A percentile compares a stretch with the other conserved stretches of the same genome.
Conservation (phyloP, 2,113 vertebrate genomes). For the Sciurus niger region DNA sequence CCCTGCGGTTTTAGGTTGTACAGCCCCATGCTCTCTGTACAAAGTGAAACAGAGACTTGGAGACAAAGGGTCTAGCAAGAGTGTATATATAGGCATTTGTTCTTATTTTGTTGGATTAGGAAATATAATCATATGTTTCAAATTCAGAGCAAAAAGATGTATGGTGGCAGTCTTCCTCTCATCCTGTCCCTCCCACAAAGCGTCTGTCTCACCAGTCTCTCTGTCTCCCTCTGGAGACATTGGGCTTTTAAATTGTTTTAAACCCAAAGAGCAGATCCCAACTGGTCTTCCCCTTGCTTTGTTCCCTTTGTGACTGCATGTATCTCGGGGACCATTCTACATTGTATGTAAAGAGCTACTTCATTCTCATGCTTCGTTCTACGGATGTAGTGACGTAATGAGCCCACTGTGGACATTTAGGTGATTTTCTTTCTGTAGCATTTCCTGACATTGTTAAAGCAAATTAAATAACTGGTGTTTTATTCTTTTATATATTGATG, state of each 20-base stretch:
- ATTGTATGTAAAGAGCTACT: fast-evolving
- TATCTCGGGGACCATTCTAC: background rate
- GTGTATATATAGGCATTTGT: background rate
- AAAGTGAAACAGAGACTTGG: background rate
- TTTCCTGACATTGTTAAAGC: background rate
- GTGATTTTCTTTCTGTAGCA: background rate
- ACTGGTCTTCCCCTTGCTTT: background rate
- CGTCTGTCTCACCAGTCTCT: background rate
- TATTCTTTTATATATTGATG: background rate
- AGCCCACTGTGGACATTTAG: background rate
- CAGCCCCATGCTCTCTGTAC: background rate
- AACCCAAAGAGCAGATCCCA: background rate
- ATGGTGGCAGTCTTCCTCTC: background rate
- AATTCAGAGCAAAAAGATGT: background rate
- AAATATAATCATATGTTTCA: background rate
- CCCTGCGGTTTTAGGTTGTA: background rate
- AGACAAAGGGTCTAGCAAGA: background rate
- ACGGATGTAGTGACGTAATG: fast-evolving
- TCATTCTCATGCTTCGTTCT: fast-evolving
- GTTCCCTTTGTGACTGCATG: fast-evolving
- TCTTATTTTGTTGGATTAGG: background rate
- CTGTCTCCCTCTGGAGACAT: background rate
- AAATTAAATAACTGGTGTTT: background rate
- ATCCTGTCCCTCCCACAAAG: background rate
- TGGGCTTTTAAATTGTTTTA: background rate